These are phyloP conservation scores for Gallirallus australis DNA, from an alignment of 2,797 vertebrate genomes.

Conservation along the genomic window DNA sequence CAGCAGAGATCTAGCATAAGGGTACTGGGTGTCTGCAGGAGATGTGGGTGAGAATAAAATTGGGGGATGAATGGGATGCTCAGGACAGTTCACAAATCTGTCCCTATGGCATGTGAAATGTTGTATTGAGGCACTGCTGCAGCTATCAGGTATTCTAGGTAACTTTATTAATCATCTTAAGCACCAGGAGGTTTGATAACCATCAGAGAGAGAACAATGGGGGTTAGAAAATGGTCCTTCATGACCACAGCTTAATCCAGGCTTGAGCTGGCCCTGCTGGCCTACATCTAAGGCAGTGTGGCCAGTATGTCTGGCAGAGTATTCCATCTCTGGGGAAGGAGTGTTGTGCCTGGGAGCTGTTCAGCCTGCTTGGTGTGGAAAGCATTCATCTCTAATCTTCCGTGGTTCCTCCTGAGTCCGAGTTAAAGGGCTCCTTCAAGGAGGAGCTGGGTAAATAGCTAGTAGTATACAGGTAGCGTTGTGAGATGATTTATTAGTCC, in stretches of 20 bases:
- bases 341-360: fast-evolving
- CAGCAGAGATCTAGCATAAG: not conserved
- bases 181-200: not conserved
- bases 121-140: not conserved
- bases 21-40: not conserved
- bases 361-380: not conserved
- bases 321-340: not conserved
- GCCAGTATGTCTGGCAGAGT: no score
- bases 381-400: not conserved
- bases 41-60: not conserved
- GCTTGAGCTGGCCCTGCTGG: not conserved
- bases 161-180: not conserved
- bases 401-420: not conserved
- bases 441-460: not conserved
- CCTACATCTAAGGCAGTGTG: fast-evolving
- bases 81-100: not conserved
- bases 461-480: fast-evolving
- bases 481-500: not conserved
- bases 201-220: not conserved
- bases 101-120: fast-evolving
- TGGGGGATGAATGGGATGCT: not conserved
- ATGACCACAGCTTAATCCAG: not conserved
- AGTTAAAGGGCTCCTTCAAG: not conserved
- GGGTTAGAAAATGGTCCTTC: no score
- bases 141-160: fast-evolving